phyloP scores from a whole-genome alignment of 2,888 invertebrate species.

The Tortrix viridana region DNA sequence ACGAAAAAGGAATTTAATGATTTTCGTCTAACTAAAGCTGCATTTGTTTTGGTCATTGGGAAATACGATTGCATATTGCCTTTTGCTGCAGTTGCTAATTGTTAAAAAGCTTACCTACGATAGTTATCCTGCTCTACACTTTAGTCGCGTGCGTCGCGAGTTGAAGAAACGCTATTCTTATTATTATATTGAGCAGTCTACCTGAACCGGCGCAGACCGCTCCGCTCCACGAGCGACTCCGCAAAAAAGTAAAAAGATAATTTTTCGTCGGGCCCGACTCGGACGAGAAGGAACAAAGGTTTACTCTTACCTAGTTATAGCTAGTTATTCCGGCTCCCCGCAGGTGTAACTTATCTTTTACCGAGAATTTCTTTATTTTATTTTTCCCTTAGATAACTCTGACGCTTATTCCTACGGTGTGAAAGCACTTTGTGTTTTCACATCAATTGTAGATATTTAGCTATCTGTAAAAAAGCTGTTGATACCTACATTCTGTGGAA shows the following conservation, averaged over 20 bases:
- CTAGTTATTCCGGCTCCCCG: slow-evolving; percentile 71
- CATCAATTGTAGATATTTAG: slow-evolving; percentile 14
- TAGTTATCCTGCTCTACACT: background rate
- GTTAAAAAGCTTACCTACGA: too few species aligned
- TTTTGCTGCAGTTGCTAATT: too few species aligned
- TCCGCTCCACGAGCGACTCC: slow-evolving; percentile 66
- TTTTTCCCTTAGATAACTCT: slow-evolving; percentile 55
- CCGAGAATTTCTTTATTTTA: slow-evolving; percentile 68
- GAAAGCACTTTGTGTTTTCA: slow-evolving; percentile 47
- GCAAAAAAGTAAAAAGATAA: slow-evolving; percentile 79
- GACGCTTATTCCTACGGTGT: slow-evolving; percentile 54
- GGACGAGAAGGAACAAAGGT: slow-evolving; percentile 77
- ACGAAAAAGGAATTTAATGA: too few species aligned
- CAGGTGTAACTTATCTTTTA: slow-evolving; percentile 79
- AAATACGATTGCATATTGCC: too few species aligned
- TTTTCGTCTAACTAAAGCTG: too few species aligned
- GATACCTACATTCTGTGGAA: background rate
- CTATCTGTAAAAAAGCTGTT: background rate
- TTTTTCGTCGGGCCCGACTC: slow-evolving; percentile 73
- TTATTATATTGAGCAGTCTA: slow-evolving; percentile 73
- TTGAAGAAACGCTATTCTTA: slow-evolving; percentile 47
- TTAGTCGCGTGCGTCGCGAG: background rate
- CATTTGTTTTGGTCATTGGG: too few species aligned
- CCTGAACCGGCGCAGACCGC: slow-evolving; percentile 64
- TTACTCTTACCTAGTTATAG: slow-evolving; percentile 75